Evolutionary conservation across 2,888 invertebrate genomes (phyloP).

Genomic region (Globia sparganii): DNA sequence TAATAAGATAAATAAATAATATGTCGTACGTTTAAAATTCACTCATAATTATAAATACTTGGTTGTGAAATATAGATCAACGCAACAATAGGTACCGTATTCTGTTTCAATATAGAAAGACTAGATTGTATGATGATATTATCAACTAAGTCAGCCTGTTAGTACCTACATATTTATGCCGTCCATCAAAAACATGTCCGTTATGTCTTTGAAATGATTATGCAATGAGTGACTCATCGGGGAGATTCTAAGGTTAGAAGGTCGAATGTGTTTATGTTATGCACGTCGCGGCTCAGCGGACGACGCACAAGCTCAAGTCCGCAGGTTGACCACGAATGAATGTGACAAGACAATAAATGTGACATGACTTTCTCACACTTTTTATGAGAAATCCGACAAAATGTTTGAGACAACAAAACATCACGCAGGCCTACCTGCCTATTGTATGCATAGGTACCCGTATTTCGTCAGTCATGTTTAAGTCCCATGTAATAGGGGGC

Average conservation of each 20-base stretch:
- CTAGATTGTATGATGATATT: slow-evolving; percentile 1
- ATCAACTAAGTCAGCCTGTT: not conserved
- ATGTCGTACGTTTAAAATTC: slow-evolving; percentile 10
- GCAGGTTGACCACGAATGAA: not conserved
- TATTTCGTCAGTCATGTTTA: not conserved
- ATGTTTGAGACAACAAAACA: not conserved
- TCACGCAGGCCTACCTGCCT: not conserved
- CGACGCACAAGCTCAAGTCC: not conserved
- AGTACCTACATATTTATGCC: not conserved
- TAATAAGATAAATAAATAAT: too few relatives aligned
- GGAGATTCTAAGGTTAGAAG: slow-evolving; percentile 53
- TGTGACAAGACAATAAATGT: not conserved
- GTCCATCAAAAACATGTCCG: slow-evolving; percentile 15
- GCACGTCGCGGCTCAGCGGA: slow-evolving; percentile 33
- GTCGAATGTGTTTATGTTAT: slow-evolving; percentile 48
- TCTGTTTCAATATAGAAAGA: slow-evolving; percentile 9
- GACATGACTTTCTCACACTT: not conserved
- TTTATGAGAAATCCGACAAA: not conserved
- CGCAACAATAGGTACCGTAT: too few relatives aligned
- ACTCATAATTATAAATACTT: slow-evolving; percentile 8
- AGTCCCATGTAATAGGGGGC: not conserved
- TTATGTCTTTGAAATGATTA: slow-evolving; percentile 29
- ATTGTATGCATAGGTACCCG: not conserved
- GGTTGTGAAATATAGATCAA: slow-evolving; percentile 16
- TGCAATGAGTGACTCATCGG: slow-evolving; percentile 48